These are phyloP conservation scores for Didymodactylos carnosus DNA, from an alignment of 2,888 invertebrate genomes.

Conservation along the genomic window DNA sequence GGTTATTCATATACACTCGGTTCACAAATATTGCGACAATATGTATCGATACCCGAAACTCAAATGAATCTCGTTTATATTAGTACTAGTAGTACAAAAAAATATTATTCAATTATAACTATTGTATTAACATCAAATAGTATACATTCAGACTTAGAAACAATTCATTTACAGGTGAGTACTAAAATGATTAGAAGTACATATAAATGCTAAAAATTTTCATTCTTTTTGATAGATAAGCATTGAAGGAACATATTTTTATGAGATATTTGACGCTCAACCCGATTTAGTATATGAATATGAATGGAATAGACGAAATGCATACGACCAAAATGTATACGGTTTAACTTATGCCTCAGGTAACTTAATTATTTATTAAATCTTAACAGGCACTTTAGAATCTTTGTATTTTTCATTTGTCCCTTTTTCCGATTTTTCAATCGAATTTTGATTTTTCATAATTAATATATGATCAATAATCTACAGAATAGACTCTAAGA, in stretches of 20 bases:
- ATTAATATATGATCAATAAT: no score
- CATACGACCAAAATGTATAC: conserved; percentile 89
- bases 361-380: conserved; percentile 38
- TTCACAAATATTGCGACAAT: background rate
- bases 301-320: conserved; percentile 91
- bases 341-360: conserved; percentile 83
- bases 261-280: conserved; percentile 81
- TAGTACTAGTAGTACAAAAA: conserved; percentile 92
- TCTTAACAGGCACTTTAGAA: background rate
- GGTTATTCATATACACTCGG: background rate
- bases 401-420: background rate
- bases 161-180: conserved; percentile 15
- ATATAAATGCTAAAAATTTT: no score
- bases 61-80: conserved; percentile 17
- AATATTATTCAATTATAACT: conserved; percentile 75
- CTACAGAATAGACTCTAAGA: no score
- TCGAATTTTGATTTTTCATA: no score
- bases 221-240: conserved; percentile 61
- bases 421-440: no score
- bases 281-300: conserved; percentile 82
- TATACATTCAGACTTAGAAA: conserved; percentile 24
- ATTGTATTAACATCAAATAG: conserved; percentile 30
- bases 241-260: conserved; percentile 74
- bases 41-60: background rate
- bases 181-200: no score